Percentiles rank a stretch among this genome's conserved stretches.
These are phyloP conservation scores for Polyodon spathula DNA, from an alignment of 2,113 vertebrate genomes.

Conservation along the genomic window DNA sequence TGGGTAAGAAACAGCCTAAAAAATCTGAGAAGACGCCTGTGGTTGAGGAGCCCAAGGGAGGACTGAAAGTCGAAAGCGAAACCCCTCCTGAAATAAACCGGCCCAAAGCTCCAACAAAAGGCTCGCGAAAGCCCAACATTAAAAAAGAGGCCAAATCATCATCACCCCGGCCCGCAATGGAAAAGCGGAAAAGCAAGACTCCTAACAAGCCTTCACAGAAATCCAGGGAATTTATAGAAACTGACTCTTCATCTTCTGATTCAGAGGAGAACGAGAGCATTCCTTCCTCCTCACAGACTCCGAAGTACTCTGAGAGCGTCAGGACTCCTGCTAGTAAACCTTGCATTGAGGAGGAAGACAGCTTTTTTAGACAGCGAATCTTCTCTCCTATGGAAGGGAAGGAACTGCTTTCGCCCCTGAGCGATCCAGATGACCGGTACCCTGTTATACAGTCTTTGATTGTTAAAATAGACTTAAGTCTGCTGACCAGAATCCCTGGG, in stretches of 20 bases:
- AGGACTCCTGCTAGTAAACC: conserved; percentile 83
- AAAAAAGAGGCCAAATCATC: conserved; percentile 91
- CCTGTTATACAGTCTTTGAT: conserved; percentile 61
- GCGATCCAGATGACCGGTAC: conserved; percentile 83
- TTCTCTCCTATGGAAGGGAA: conserved; percentile 96
- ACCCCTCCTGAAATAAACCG: conserved; percentile 77
- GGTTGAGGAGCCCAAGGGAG: conserved; percentile 81
- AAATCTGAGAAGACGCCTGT: conserved; percentile 80
- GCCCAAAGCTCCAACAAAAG: conserved; percentile 86
- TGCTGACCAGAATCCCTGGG: conserved; percentile 83
- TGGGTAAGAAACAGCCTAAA: conserved; percentile 94
- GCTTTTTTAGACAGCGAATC: conserved; percentile 70
- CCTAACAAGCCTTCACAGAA: conserved; percentile 80
- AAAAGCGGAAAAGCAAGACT: conserved; percentile 84
- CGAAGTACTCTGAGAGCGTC: conserved; percentile 87
- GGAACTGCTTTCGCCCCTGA: conserved; percentile 87
- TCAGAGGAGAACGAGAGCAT: conserved; percentile 93
- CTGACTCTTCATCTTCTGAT: conserved; percentile 90
- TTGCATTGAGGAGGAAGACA: conserved; percentile 85
- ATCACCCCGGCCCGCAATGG: conserved; percentile 69
- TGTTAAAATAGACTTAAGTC: conserved; percentile 92
- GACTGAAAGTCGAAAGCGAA: conserved; percentile 88
- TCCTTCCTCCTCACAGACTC: conserved; percentile 89
- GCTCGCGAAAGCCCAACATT: conserved; percentile 83
- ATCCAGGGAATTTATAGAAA: conserved; percentile 88